Evolutionary conservation across 2,113 vertebrate species (phyloP).

Genomic region (Dascyllus trimaculatus): DNA sequence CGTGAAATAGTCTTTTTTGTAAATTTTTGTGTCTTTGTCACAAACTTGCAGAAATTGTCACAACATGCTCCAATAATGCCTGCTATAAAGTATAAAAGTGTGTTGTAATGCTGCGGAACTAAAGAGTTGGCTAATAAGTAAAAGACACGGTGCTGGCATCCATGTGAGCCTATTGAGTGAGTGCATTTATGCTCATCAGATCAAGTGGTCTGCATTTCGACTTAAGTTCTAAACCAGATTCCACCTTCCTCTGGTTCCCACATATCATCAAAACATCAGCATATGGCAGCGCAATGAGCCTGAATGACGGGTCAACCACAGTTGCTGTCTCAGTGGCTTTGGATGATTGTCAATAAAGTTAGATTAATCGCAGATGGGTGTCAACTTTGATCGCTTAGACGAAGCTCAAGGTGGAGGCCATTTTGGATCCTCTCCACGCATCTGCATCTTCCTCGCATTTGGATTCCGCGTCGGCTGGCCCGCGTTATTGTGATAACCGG

Average conservation of each 20-base stretch:
- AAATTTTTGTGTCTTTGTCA: too few species aligned
- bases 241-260: conserved; percentile 36
- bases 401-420: conserved; percentile 18
- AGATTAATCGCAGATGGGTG: conserved; percentile 70
- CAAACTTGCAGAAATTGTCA: conserved; percentile 37
- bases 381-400: conserved; percentile 69
- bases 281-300: conserved; percentile 46
- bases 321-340: conserved; percentile 54
- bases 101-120: conserved; percentile 34
- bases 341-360: conserved; percentile 69
- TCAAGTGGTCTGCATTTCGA: conserved; percentile 32
- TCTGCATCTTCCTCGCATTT: conserved; percentile 45
- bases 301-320: conserved; percentile 61
- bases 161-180: background rate
- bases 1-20: too few species aligned
- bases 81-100: conserved; percentile 16
- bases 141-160: background rate
- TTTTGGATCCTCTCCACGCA: conserved; percentile 27
- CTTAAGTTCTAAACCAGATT: conserved; percentile 28
- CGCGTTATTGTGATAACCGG: conserved; percentile 53
- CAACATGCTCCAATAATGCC: conserved; percentile 28
- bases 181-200: background rate
- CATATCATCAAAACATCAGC: conserved; percentile 29
- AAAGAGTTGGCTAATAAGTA: conserved; percentile 10
- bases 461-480: conserved; percentile 37